Conservation (phyloP, 2,113 vertebrate species). For the Mohoua ochrocephala region DNA sequence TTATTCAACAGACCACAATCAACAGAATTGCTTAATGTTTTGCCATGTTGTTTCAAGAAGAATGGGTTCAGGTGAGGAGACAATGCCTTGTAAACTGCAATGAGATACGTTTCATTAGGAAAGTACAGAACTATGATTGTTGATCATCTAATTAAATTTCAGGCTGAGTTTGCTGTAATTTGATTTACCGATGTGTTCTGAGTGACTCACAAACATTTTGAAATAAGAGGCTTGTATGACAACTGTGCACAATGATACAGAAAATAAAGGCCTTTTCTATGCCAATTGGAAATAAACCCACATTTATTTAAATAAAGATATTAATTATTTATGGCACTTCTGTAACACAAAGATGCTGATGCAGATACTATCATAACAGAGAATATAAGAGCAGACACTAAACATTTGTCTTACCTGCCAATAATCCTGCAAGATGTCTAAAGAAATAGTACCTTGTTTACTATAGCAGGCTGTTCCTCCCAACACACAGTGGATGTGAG, state of each 20-base stretch:
- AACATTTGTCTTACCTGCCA: background rate
- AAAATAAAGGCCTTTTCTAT: conserved; percentile 11
- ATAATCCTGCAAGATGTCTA: background rate
- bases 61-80: background rate
- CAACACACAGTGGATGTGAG: background rate
- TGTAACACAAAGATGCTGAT: background rate
- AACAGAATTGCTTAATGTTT: background rate
- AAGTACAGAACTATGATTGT: background rate
- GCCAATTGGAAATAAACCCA: conserved; percentile 22
- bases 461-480: background rate
- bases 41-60: background rate
- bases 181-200: background rate
- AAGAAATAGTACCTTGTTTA: background rate
- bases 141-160: conserved; percentile 15
- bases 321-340: conserved; percentile 13
- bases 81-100: background rate
- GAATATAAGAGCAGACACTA: background rate
- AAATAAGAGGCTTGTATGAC: background rate
- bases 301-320: conserved; percentile 30
- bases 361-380: background rate
- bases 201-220: background rate
- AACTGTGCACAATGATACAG: background rate
- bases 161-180: background rate
- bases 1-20: background rate
- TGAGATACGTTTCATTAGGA: background rate